A percentile compares a stretch with the other conserved stretches of the same genome.
These are phyloP conservation scores for Drosophila neocordata DNA, from an alignment of 1,140 invertebrate species.

Conservation along the genomic window DNA sequence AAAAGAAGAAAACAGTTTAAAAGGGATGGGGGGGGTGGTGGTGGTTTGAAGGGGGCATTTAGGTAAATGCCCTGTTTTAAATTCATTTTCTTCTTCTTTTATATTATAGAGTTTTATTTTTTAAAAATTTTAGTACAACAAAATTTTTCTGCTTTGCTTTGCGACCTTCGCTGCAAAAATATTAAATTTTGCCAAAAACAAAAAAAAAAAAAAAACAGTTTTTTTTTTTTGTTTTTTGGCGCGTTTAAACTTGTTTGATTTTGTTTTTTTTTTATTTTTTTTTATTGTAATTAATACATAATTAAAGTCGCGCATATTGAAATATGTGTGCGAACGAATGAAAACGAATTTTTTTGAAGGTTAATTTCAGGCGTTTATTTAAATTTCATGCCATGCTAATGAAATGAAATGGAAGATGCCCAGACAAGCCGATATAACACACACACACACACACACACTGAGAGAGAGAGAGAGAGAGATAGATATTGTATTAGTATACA, in stretches of 20 bases:
- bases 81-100: background rate
- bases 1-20: background rate
- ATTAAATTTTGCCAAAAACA: background rate
- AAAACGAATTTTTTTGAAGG: slow-evolving; percentile 50
- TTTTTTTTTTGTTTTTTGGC: slow-evolving; percentile 28
- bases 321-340: slow-evolving; percentile 51
- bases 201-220: background rate
- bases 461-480: no score
- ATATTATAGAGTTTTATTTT: no score
- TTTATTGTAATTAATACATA: slow-evolving; percentile 56
- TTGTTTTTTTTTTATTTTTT: slow-evolving; percentile 36
- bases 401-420: slow-evolving; percentile 52
- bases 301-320: slow-evolving; percentile 57
- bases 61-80: background rate
- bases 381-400: slow-evolving; percentile 59
- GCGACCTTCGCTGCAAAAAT: background rate
- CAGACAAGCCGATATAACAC: slow-evolving; percentile 18
- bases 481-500: background rate
- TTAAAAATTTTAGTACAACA: no score
- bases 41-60: background rate
- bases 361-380: slow-evolving; percentile 56
- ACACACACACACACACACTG: slow-evolving; percentile 15
- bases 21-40: no score
- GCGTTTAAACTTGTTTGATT: slow-evolving; percentile 47
- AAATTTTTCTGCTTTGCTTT: background rate